These are phyloP conservation scores for Otocyon megalotis DNA, from an alignment of 2,113 vertebrate species.

Conservation along the genomic window DNA sequence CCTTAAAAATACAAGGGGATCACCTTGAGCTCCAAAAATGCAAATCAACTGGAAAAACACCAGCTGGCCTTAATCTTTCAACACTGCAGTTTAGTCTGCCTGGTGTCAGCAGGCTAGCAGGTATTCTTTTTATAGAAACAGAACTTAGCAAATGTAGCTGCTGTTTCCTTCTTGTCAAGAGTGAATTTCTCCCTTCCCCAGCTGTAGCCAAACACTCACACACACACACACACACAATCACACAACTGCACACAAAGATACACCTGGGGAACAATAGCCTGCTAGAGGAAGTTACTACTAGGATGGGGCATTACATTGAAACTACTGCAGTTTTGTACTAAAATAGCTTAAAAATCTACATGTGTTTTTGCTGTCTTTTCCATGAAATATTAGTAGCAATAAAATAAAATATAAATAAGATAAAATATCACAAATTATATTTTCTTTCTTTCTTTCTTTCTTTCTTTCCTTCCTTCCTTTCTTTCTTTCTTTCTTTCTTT, in stretches of 20 bases:
- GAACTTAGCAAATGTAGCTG: conserved; percentile 74
- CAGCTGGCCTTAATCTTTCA: conserved; percentile 79
- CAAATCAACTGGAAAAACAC: conserved; percentile 83
- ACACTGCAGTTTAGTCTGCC: conserved; percentile 34
- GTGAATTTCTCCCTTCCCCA: conserved; percentile 62
- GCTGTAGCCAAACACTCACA: not conserved
- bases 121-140: conserved; percentile 82
- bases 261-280: not conserved
- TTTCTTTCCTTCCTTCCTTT: not conserved
- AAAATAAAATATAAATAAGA: not conserved
- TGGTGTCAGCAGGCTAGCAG: conserved; percentile 75
- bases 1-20: conserved; percentile 76
- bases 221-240: not conserved
- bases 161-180: conserved; percentile 73
- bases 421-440: not conserved
- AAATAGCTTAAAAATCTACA: not conserved
- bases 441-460: not conserved
- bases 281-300: not conserved
- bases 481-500: not conserved
- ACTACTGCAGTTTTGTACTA: not conserved
- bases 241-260: not conserved
- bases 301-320: not conserved
- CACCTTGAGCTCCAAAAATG: conserved; percentile 83
- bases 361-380: not conserved
- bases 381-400: not conserved